phyloP scores from a whole-genome alignment of 2,797 vertebrate genomes.

The Oryzias dopingdopingensis region DNA sequence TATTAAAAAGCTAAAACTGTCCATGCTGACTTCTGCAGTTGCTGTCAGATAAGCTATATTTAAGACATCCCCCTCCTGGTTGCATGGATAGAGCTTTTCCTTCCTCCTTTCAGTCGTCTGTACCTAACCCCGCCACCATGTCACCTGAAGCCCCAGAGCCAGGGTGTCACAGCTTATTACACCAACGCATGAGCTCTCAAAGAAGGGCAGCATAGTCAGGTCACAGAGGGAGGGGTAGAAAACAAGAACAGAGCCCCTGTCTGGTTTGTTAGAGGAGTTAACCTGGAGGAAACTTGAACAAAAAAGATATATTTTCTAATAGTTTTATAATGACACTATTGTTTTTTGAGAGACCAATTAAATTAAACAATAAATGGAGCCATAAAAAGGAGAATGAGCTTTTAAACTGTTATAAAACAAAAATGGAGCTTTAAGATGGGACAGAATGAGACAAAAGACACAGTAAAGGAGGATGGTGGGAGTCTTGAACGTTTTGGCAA shows the following conservation, averaged over 20 bases:
- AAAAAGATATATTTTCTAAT: background rate
- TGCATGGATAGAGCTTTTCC: slow-evolving; percentile 52
- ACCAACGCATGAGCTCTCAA: slow-evolving; percentile 62
- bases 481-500: slow-evolving; percentile 27
- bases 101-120: slow-evolving; percentile 61
- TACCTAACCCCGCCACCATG: slow-evolving; percentile 57
- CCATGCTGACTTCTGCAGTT: slow-evolving; percentile 41
- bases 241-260: slow-evolving; percentile 61
- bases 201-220: slow-evolving; percentile 65
- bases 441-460: slow-evolving; percentile 37
- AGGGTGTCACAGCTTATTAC: slow-evolving; percentile 80
- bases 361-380: slow-evolving; percentile 14
- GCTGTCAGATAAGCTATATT: slow-evolving; percentile 46
- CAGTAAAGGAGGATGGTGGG: slow-evolving; percentile 43
- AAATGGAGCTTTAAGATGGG: slow-evolving; percentile 25
- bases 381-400: slow-evolving; percentile 20
- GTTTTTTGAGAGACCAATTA: slow-evolving; percentile 17
- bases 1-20: slow-evolving; percentile 15
- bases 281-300: slow-evolving; percentile 45
- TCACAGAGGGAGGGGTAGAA: slow-evolving; percentile 62
- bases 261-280: slow-evolving; percentile 36
- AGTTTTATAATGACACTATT: too few species aligned
- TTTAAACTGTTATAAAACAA: slow-evolving; percentile 37
- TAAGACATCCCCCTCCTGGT: slow-evolving; percentile 58
- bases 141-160: slow-evolving; percentile 78